These are phyloP conservation scores for Capreolus pygargus DNA, from an alignment of 2,113 vertebrate species.

Conservation along the genomic window DNA sequence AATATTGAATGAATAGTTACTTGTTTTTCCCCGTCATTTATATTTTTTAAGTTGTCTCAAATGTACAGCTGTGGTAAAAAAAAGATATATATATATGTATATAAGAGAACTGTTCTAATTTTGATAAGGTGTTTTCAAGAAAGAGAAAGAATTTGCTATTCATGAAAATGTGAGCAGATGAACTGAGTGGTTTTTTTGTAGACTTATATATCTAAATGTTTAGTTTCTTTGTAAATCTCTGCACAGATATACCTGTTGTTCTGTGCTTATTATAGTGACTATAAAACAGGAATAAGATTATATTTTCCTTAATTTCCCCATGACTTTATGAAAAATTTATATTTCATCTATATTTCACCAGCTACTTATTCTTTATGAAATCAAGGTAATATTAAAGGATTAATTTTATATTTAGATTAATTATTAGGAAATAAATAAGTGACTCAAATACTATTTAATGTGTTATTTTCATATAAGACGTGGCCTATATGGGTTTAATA, in stretches of 20 bases:
- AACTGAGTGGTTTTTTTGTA: background rate
- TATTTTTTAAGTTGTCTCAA: background rate
- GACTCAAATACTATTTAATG: background rate
- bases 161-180: background rate
- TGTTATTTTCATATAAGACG: background rate
- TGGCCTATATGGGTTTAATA: background rate
- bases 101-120: background rate
- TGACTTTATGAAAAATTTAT: conserved; percentile 38
- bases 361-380: conserved; percentile 23
- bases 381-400: background rate
- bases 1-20: background rate
- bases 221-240: background rate
- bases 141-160: background rate
- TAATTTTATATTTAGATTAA: conserved; percentile 11
- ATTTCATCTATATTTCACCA: background rate
- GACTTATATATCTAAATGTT: background rate
- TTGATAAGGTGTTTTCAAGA: conserved; percentile 10
- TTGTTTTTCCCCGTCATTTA: background rate
- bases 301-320: background rate
- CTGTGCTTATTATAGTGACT: background rate
- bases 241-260: background rate
- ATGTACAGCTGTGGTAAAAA: background rate
- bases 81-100: background rate
- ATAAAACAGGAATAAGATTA: background rate
- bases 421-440: background rate